Percentiles rank a stretch among this genome's conserved stretches.
These are phyloP conservation scores for Drosophila guanche DNA, from an alignment of 1,140 invertebrate species.

Conservation along the genomic window DNA sequence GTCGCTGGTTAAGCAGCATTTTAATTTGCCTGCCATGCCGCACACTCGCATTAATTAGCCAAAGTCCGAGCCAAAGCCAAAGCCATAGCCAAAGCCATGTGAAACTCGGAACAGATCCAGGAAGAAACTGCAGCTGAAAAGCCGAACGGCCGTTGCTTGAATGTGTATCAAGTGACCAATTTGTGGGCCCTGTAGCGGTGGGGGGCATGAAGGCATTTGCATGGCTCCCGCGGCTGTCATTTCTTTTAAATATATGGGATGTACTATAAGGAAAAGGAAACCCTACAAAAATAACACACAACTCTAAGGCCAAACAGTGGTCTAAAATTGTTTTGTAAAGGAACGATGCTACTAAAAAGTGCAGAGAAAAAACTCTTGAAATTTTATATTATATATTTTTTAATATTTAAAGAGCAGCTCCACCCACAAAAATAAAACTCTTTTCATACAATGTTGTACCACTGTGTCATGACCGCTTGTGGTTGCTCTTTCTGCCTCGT, in stretches of 20 bases:
- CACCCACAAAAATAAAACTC: not conserved
- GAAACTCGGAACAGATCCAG: constrained; percentile 7
- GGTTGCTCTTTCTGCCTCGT: constrained; percentile 5
- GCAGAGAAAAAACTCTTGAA: no score
- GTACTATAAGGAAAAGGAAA: constrained; percentile 30
- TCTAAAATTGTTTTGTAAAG: constrained; percentile 1
- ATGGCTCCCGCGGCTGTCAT: constrained; percentile 75
- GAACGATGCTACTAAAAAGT: not conserved
- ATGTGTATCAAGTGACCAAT: constrained; percentile 80
- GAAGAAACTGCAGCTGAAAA: constrained; percentile 20
- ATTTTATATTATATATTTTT: no score
- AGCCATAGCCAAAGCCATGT: not conserved
- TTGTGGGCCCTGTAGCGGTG: constrained; percentile 28
- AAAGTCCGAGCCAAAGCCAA: constrained; percentile 28
- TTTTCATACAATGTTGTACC: not conserved
- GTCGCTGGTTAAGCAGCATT: constrained; percentile 64
- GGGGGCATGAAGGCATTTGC: constrained; percentile 55
- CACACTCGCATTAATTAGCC: constrained; percentile 71
- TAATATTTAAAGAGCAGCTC: not conserved
- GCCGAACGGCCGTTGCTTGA: constrained; percentile 19
- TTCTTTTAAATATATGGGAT: constrained; percentile 55
- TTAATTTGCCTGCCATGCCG: constrained; percentile 58
- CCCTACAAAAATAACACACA: constrained; percentile 44
- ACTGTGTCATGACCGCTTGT: constrained; percentile 37
- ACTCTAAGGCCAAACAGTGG: constrained; percentile 34